Base-by-base conservation (phyloP, 2,113 vertebrate genomes). In the Amblyopsis rosae region DNA sequence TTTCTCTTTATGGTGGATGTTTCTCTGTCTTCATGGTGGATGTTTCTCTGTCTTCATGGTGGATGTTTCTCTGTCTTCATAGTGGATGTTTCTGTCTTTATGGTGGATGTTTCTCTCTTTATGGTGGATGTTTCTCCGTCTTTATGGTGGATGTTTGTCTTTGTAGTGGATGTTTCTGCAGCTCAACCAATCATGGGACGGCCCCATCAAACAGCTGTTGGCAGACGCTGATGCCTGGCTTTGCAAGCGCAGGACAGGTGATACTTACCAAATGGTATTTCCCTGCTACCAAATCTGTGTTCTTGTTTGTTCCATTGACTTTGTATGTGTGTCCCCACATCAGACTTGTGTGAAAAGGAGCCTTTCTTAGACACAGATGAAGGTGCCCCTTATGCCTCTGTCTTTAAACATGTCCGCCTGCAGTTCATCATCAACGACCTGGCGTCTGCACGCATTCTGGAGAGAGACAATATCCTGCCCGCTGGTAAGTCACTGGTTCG, bases 121-220 rank as follows among this genome's bases (percentile, higher is more conserved):
- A 26, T 26, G 26, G 26, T 26, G 26, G 26, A 26, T 26, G 26
- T 26, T 26, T 26, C 26, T 26, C 26, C 3, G 26, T n/a, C 32
- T 16, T 26, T 26, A 26, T 26, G 26, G 26, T 26, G 26, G 26
- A 26, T 26, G 26, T 26, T 6, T 72, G 9, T 32, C 61, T 9
- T 35, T 77, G 5, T 70, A 99, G 98, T 99, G 98, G 98, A 96
- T 98, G 95, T 99, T 98, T 76, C 94, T 99, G 73, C 96, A 99
- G 89, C 90, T 98, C 12, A 95, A 96, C 85, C 94, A 93, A 68
- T 95, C 93, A 0, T 99, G 98, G 98, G 96, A 94, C 9, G 96
- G 97, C 9, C 93, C 95, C 3, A 90, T 98, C 81, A 98, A 98
- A 81, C 95, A 98, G 70, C 93, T 99, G 59, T 82, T 99, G 13